Percentiles rank a stretch among this genome's conserved stretches.
Conservation (phyloP, 2,888 invertebrate genomes). For the Caradrina clavipalpis region DNA sequence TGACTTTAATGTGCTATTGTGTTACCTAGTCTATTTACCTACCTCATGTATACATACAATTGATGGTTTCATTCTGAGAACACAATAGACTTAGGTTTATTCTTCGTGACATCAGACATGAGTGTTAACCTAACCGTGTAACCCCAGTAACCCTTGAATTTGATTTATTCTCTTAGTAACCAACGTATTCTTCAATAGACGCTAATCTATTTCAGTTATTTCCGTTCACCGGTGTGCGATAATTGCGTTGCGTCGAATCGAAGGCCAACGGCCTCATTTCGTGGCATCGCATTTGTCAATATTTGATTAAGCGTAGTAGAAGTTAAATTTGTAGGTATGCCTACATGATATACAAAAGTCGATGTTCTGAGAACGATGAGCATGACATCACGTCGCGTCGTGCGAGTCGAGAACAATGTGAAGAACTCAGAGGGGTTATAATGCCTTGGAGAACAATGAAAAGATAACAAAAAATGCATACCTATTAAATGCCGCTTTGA, state of each 20-base stretch:
- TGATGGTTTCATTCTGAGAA: constrained; percentile 62
- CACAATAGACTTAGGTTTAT: constrained; percentile 63
- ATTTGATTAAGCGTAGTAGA: constrained; percentile 75
- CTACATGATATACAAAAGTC: constrained; percentile 61
- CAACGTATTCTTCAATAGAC: constrained; percentile 53
- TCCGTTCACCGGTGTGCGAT: constrained; percentile 70
- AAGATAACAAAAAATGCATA: constrained; percentile 76
- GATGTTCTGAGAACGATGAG: constrained; percentile 72
- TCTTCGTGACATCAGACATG: constrained; percentile 53
- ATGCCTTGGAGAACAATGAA: constrained; percentile 78
- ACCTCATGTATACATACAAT: constrained; percentile 46
- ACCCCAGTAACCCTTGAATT: constrained; percentile 64
- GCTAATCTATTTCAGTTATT: constrained; percentile 72
- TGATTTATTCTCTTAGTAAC: constrained; percentile 15
- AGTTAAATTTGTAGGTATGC: constrained; percentile 60
- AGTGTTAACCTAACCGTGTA: constrained; percentile 59
- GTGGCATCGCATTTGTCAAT: constrained; percentile 72
- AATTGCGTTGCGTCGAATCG: constrained; percentile 64
- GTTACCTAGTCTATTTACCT: constrained; percentile 40
- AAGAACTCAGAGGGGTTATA: constrained; percentile 70
- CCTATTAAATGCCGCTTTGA: constrained; percentile 72
- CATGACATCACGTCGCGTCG: constrained; percentile 78
- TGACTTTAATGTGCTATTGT: constrained; percentile 63
- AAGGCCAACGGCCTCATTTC: constrained; percentile 78
- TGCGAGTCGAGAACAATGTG: constrained; percentile 77